A percentile compares a stretch with the other conserved stretches of the same genome.
phyloP scores from a whole-genome alignment of 2,888 invertebrate species.

The Erebia palarica region DNA sequence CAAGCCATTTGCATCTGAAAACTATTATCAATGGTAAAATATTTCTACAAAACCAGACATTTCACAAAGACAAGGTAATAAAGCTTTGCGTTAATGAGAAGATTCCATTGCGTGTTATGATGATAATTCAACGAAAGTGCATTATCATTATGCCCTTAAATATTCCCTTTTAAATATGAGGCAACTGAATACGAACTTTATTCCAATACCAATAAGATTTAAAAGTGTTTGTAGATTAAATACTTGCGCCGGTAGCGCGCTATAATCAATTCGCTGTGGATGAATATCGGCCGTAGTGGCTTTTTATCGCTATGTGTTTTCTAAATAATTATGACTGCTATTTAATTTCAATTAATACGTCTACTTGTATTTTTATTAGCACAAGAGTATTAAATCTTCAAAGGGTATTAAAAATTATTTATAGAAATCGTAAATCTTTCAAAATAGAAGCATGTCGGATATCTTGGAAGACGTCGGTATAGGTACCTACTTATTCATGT shows the following conservation, averaged over 20 bases:
- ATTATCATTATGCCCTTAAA: conserved; percentile 52
- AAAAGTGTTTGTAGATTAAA: conserved; percentile 14
- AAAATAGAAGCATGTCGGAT: no score
- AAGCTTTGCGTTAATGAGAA: conserved; percentile 43
- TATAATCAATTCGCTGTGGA: conserved; percentile 64
- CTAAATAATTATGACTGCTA: conserved; percentile 30
- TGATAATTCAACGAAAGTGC: conserved; percentile 44
- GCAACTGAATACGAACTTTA: conserved; percentile 23
- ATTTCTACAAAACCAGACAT: conserved; percentile 12
- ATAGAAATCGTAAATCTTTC: no score
- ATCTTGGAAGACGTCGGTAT: no score
- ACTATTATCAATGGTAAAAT: no score
- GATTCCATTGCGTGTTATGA: conserved; percentile 47
- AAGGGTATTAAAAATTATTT: no score
- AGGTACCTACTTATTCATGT: no score
- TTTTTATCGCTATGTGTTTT: conserved; percentile 35
- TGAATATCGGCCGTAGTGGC: conserved; percentile 37
- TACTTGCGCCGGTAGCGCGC: conserved; percentile 58
- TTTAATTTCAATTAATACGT: neutral
- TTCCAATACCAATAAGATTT: conserved; percentile 3
- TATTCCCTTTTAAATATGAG: conserved; percentile 46
- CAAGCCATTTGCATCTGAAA: no score
- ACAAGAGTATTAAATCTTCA: no score
- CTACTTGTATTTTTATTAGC: conserved; percentile 2
- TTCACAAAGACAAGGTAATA: conserved; percentile 25